Conservation (phyloP, 1,140 invertebrate species). For the Anoplolepis gracilipes region DNA sequence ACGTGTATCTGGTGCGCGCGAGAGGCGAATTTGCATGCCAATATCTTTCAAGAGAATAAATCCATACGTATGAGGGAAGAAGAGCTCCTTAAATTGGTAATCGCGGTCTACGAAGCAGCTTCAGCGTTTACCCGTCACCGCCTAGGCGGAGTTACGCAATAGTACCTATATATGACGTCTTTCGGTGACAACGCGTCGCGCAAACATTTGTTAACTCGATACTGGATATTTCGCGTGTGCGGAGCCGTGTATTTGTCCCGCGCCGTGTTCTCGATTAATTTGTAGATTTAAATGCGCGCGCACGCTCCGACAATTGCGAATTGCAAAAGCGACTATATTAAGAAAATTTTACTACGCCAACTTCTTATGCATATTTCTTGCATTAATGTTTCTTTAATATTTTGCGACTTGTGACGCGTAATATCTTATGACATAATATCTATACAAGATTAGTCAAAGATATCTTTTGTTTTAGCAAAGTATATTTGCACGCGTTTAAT, state of each 20-base stretch:
- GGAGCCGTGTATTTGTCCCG: constrained; percentile 50
- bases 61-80: constrained; percentile 67
- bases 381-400: neutral
- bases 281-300: constrained; percentile 72
- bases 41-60: constrained; percentile 56
- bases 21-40: constrained; percentile 59
- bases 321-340: constrained; percentile 3
- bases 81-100: constrained; percentile 68
- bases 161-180: constrained; percentile 52
- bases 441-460: neutral
- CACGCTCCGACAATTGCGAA: constrained; percentile 52
- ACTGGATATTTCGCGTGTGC: constrained; percentile 67
- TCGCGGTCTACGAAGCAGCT: constrained; percentile 57
- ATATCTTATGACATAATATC: neutral
- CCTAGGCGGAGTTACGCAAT: constrained; percentile 25
- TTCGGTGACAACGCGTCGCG: constrained; percentile 54
- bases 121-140: constrained; percentile 24
- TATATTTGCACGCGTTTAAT: neutral
- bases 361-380: neutral
- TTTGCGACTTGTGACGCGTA: too few species aligned
- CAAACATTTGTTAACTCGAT: constrained; percentile 70
- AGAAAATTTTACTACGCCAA: neutral
- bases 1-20: constrained; percentile 23
- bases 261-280: constrained; percentile 64
- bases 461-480: neutral